phyloP scores from a whole-genome alignment of 2,113 vertebrate species.

The Gila orcuttii region DNA sequence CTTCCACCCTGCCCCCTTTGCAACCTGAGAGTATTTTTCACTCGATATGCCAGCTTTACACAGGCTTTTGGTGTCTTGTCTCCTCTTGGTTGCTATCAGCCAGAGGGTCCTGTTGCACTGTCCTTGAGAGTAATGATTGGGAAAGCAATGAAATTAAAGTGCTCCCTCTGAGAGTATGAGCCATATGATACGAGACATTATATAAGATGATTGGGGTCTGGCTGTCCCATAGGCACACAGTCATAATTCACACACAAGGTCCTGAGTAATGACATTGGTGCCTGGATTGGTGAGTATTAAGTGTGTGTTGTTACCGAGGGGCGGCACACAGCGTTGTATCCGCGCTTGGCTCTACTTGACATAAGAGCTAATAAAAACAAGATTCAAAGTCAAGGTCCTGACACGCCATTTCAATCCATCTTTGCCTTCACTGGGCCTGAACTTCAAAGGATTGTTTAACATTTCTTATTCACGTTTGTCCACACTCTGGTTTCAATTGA shows the following conservation, averaged over 20 bases:
- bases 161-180: constrained; percentile 38
- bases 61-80: background rate
- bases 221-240: constrained; percentile 21
- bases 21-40: background rate
- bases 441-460: constrained; percentile 43
- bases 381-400: constrained; percentile 40
- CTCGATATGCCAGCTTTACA: constrained; percentile 2
- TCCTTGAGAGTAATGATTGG: constrained; percentile 51
- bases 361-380: background rate
- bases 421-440: constrained; percentile 59
- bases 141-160: constrained; percentile 55
- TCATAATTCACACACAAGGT: constrained; percentile 37
- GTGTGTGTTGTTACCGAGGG: constrained; percentile 13
- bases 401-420: background rate
- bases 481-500: constrained; percentile 61
- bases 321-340: constrained; percentile 8
- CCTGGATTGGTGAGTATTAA: constrained; percentile 13
- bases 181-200: constrained; percentile 45
- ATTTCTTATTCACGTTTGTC: constrained; percentile 56
- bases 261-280: constrained; percentile 44
- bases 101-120: constrained; percentile 30
- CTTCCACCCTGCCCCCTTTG: background rate
- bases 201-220: constrained; percentile 24
- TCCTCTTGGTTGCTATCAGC: constrained; percentile 9
- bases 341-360: constrained; percentile 9